Conservation (phyloP, 2,888 invertebrate species). For the Brachylomia viminalis region DNA sequence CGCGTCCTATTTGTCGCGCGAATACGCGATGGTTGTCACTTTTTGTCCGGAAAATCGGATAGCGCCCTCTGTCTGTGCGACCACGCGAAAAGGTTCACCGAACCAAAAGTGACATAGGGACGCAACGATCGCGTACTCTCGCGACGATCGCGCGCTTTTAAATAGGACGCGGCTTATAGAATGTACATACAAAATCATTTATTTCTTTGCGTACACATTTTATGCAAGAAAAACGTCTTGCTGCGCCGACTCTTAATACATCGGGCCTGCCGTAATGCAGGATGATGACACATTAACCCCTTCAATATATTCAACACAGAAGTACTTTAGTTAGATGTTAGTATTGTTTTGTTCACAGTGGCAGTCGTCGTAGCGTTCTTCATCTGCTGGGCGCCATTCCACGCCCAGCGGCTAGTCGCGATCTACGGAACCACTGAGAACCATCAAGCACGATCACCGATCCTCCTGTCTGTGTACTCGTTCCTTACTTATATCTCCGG, state of each 20-base stretch:
- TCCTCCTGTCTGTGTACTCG: slow-evolving; percentile 91
- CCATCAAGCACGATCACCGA: slow-evolving; percentile 81
- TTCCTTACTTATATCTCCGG: slow-evolving; percentile 96
- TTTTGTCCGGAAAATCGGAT: too few relatives aligned
- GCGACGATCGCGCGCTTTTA: too few relatives aligned
- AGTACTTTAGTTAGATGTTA: neutral
- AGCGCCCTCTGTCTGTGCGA: too few relatives aligned
- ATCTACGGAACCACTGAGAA: slow-evolving; percentile 92
- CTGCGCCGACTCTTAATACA: neutral
- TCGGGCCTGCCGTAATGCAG: neutral
- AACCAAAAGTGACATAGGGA: too few relatives aligned
- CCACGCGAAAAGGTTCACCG: too few relatives aligned
- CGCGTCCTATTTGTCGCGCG: too few relatives aligned
- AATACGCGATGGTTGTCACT: too few relatives aligned
- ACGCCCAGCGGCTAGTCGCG: slow-evolving; percentile 96
- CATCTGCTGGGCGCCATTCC: slow-evolving; percentile 98
- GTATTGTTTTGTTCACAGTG: slow-evolving; percentile 87
- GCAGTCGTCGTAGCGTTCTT: slow-evolving; percentile 97
- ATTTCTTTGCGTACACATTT: neutral
- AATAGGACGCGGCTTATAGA: neutral
- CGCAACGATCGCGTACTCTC: too few relatives aligned
- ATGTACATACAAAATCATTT: neutral
- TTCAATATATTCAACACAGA: neutral
- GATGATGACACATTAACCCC: neutral
- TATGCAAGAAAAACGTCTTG: neutral